Conservation (phyloP, 2,888 invertebrate species). For the Troides aeacus region DNA sequence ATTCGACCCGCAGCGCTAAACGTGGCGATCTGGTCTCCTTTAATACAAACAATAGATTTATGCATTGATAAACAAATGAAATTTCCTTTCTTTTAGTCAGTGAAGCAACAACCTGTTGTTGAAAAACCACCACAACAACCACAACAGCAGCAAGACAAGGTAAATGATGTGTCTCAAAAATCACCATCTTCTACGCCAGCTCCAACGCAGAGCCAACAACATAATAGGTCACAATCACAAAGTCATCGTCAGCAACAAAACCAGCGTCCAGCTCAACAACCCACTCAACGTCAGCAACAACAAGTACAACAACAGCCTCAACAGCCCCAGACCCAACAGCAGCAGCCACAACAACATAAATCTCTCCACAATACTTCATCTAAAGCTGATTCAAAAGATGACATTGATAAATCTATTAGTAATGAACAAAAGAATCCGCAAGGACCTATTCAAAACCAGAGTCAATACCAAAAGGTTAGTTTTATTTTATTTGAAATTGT, state of each 20-base stretch:
- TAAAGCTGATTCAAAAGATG: slow-evolving; percentile 51
- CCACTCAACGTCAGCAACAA: slow-evolving; percentile 37
- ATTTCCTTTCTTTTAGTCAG: slow-evolving; percentile 32
- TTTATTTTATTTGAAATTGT: neutral
- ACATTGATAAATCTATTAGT: slow-evolving; percentile 54
- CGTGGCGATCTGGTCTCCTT: too few relatives aligned
- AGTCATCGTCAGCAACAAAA: slow-evolving; percentile 23
- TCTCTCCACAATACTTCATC: slow-evolving; percentile 39
- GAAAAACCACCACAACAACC: slow-evolving; percentile 33
- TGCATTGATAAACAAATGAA: too few relatives aligned
- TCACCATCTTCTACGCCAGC: slow-evolving; percentile 27
- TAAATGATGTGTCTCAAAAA: slow-evolving; percentile 31
- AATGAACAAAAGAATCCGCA: slow-evolving; percentile 49
- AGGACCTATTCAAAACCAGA: slow-evolving; percentile 42
- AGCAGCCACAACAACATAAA: slow-evolving; percentile 35
- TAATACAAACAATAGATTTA: too few relatives aligned
- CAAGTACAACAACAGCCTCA: slow-evolving; percentile 27
- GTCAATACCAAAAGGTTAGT: slow-evolving; percentile 49
- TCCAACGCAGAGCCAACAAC: slow-evolving; percentile 33
- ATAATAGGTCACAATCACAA: slow-evolving; percentile 20
- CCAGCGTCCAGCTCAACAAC: slow-evolving; percentile 34
- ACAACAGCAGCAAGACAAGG: slow-evolving; percentile 33
- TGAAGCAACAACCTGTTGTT: slow-evolving; percentile 24
- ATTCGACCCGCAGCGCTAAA: too few relatives aligned
- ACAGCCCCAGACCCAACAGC: slow-evolving; percentile 31